These are phyloP conservation scores for Eilema griseolum DNA, from an alignment of 2,888 invertebrate genomes.

Conservation along the genomic window DNA sequence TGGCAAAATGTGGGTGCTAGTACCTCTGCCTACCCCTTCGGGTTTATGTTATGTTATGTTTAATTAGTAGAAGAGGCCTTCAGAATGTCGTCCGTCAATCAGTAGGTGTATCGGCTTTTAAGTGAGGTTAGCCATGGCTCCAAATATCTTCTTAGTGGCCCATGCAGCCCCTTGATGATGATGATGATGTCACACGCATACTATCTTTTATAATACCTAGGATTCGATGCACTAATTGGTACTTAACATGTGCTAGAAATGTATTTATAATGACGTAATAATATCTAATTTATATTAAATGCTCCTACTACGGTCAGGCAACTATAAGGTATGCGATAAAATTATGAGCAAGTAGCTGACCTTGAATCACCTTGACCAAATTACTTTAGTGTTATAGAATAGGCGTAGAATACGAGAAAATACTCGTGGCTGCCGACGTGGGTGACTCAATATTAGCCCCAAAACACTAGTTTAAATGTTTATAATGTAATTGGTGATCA, in stretches of 20 bases:
- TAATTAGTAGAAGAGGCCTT: no score
- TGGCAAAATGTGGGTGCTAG: no score
- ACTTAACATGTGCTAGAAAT: not conserved
- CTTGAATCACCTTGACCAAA: constrained; percentile 64
- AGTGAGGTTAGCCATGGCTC: no score
- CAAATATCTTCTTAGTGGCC: not conserved
- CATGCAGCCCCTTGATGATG: no score
- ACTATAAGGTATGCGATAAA: constrained; percentile 19
- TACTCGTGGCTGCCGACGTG: not conserved
- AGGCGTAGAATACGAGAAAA: constrained; percentile 11
- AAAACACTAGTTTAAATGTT: not conserved
- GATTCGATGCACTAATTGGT: not conserved
- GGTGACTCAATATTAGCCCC: constrained; percentile 48
- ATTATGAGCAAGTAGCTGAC: constrained; percentile 53
- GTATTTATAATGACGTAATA: not conserved
- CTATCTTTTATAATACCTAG: not conserved
- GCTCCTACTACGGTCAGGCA: not conserved
- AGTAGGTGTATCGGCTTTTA: not conserved
- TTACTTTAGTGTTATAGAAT: constrained; percentile 24
- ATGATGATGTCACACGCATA: no score
- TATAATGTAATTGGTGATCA: not conserved
- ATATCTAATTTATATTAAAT: not conserved
- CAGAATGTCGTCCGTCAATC: no score
- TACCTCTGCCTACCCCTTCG: no score
- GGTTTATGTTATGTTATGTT: no score